Conservation (phyloP, 2,797 vertebrate genomes). For the Chelon labrosus region DNA sequence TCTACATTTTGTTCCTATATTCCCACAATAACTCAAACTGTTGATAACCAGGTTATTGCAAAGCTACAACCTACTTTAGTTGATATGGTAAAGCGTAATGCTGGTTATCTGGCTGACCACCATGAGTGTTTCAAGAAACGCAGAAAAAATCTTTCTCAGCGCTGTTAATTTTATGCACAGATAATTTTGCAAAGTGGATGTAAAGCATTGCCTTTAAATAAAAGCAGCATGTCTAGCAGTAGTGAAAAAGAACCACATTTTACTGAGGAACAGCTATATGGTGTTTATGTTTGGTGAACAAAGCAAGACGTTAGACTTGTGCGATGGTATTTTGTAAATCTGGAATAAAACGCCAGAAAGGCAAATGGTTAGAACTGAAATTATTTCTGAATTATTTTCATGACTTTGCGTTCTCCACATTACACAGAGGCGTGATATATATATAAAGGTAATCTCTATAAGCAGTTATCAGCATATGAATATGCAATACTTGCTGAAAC, state of each 20-base stretch:
- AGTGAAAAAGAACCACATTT: not conserved
- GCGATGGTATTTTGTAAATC: not conserved
- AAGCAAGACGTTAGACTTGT: not conserved
- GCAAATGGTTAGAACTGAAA: not conserved
- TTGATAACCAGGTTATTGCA: conserved; percentile 4
- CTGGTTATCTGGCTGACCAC: not conserved
- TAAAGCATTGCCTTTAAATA: not conserved
- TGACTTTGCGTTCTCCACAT: not conserved
- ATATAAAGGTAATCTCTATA: too few relatives aligned
- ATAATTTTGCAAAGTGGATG: not conserved
- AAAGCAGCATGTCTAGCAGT: not conserved
- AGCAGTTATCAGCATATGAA: too few relatives aligned
- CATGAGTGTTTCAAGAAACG: not conserved
- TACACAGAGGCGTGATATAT: too few relatives aligned
- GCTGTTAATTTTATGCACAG: not conserved
- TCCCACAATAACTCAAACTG: conserved; percentile 24
- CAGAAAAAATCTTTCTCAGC: not conserved
- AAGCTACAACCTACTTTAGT: not conserved
- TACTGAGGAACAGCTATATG: not conserved
- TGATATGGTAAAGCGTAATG: not conserved
- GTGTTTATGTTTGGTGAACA: conserved; percentile 1
- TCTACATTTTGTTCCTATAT: conserved; percentile 83
- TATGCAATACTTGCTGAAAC: too few relatives aligned
- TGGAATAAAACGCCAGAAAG: not conserved
- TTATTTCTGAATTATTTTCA: not conserved